Base-by-base conservation (phyloP, 2,888 invertebrate genomes). In the Minunthozetes semirufus region DNA sequence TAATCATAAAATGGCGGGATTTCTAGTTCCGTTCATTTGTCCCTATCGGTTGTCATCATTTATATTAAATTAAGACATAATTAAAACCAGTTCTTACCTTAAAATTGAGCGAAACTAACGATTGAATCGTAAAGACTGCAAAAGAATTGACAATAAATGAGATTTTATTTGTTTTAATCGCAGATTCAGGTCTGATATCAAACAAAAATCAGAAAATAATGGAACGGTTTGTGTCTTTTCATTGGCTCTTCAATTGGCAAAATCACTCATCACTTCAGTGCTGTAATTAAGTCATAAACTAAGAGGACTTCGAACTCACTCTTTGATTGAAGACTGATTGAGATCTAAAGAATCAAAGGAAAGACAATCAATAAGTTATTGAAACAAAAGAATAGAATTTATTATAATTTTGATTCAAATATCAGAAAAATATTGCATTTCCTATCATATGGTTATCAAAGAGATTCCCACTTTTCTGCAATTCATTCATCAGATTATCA, bases 381-480 rank as follows among this genome's bases (percentile, higher is more conserved):
- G 9, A 13, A 5, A 53, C 19, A 13, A 8, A 19, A 11, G 53
- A 53, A 53, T 6, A 53, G 6, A 11, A 11, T 53, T n/a, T n/a
- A 17, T 53, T 6, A 17, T 17, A 53, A 19, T 11, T n/a, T 8
- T 19, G 6, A n/a, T n/a, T 11, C 8, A 59, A 59, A 25, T 9
- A 19, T 61, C 61, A 61, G 61, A 27, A 15, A 19, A 27, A 17
- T 13, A 13, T 33, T 61, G 61, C 29, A 22, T 29, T 61, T 33
- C 1, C 8, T 13, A 61, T 70, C 70, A 70, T 4, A n/a, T 33
- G n/a, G 15, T 4, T 29, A 15, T 71, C 72, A 71, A n/a, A 19
- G 72, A 71, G 72, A 71, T 71, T 71, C 72, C 72, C 72, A 71
- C 72, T 71, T 33, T 33, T 53, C 38, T 19, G 22, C 22, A 25